Conservation (phyloP, 2,797 vertebrate species). For the Adelosebastes latens region DNA sequence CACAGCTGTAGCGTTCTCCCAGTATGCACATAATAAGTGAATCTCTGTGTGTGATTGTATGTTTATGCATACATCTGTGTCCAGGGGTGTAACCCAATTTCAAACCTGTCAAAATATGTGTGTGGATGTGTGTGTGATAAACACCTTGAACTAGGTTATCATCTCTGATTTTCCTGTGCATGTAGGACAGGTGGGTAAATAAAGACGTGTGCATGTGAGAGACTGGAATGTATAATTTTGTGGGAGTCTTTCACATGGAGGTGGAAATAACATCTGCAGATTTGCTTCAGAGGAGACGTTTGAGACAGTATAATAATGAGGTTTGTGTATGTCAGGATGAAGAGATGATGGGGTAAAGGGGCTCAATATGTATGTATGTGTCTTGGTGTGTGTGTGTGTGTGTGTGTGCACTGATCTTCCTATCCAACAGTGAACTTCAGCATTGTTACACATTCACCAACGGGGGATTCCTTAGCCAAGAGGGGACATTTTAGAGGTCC, state of each 20-base stretch:
- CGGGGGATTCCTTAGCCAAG: too few species aligned
- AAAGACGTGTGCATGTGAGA: neutral
- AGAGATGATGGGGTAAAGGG: neutral
- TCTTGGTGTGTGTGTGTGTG: neutral
- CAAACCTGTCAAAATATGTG: neutral
- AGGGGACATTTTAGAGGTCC: too few species aligned
- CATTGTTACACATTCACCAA: too few species aligned
- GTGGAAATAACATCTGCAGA: constrained; percentile 26
- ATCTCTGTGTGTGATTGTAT: neutral
- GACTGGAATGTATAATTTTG: constrained; percentile 13
- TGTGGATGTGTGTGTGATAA: neutral
- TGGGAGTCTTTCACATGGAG: neutral
- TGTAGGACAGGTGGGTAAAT: constrained; percentile 18
- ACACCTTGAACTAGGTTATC: constrained; percentile 9
- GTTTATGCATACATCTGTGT: neutral
- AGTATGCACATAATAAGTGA: neutral
- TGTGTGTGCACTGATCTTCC: neutral
- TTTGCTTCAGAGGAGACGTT: neutral
- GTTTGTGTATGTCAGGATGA: neutral
- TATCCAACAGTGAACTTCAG: too few species aligned
- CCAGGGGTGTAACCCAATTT: constrained; percentile 1
- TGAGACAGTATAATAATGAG: neutral
- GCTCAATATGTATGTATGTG: neutral
- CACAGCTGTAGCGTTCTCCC: neutral
- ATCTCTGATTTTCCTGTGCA: neutral